Conservation (phyloP, 1,140 invertebrate species). For the Laupala kohalensis region DNA sequence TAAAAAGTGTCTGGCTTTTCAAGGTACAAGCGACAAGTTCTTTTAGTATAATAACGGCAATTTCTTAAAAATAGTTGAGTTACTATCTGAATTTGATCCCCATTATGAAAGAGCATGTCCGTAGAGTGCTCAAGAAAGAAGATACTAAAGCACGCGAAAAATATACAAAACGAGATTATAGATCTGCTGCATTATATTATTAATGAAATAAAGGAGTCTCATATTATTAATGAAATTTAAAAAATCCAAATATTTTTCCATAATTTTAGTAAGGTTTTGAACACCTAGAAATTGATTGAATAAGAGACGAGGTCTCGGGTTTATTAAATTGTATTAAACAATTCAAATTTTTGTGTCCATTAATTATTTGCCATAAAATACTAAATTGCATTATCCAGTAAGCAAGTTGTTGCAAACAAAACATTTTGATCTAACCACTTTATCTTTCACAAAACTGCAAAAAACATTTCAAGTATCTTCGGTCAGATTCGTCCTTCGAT, state of each 20-base stretch:
- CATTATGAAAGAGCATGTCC: conserved; percentile 4
- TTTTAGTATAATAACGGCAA: conserved; percentile 16
- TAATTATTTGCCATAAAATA: conserved; percentile 4
- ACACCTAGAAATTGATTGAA: conserved; percentile 8
- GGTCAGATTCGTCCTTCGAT: conserved; percentile 1
- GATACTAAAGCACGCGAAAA: too few relatives aligned
- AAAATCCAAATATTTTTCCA: too few relatives aligned
- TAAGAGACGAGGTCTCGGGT: conserved; percentile 9
- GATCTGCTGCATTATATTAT: too few relatives aligned
- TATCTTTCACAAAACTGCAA: conserved; percentile 10
- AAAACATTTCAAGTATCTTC: conserved; percentile 14
- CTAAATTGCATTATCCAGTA: conserved; percentile 5
- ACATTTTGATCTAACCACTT: conserved; percentile 8
- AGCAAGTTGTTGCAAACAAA: conserved; percentile 12
- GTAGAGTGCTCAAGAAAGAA: conserved; percentile 10
- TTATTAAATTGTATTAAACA: conserved; percentile 16
- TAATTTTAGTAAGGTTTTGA: too few relatives aligned
- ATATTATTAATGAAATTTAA: too few relatives aligned
- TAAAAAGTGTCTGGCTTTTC: conserved; percentile 11
- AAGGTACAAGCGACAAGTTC: conserved; percentile 8
- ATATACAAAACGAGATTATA: too few relatives aligned
- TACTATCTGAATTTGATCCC: conserved; percentile 13
- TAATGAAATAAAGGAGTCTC: neutral
- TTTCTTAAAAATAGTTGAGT: conserved; percentile 16
- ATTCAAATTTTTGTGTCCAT: conserved; percentile 16